Conservation (phyloP, 2,888 invertebrate genomes). For the Campopleginae sp. region DNA sequence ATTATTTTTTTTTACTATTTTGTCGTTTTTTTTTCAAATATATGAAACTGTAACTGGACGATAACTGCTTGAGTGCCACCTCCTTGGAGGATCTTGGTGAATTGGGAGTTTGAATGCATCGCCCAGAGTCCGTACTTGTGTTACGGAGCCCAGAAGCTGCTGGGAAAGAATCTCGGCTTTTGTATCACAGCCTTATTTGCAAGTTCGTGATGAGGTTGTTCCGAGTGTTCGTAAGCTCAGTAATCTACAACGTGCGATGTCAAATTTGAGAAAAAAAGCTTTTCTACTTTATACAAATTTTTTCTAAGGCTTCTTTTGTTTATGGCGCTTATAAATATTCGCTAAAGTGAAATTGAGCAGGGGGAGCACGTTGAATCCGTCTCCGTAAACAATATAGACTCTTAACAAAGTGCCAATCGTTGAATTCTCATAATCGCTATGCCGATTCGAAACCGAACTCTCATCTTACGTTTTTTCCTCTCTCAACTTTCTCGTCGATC, state of each 20-base stretch:
- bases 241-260: neutral
- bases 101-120: conserved; percentile 5
- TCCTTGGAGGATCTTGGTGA: neutral
- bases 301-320: conserved; percentile 30
- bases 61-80: neutral
- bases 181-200: neutral
- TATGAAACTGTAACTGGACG: conserved; percentile 35
- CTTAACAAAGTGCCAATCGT: conserved; percentile 63
- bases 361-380: conserved; percentile 37
- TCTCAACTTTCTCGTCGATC: conserved; percentile 2
- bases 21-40: conserved; percentile 36
- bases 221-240: conserved; percentile 24
- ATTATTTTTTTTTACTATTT: conserved; percentile 22
- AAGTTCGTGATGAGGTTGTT: conserved; percentile 9
- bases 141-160: neutral
- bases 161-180: neutral
- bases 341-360: conserved; percentile 16
- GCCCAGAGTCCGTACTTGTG: conserved; percentile 23
- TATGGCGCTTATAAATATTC: conserved; percentile 41
- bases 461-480: conserved; percentile 9
- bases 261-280: neutral
- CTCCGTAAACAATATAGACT: conserved; percentile 6
- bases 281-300: conserved; percentile 19
- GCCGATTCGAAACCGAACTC: conserved; percentile 16
- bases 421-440: conserved; percentile 40